Conservation (phyloP, 2,888 invertebrate genomes). For the Automeris io region DNA sequence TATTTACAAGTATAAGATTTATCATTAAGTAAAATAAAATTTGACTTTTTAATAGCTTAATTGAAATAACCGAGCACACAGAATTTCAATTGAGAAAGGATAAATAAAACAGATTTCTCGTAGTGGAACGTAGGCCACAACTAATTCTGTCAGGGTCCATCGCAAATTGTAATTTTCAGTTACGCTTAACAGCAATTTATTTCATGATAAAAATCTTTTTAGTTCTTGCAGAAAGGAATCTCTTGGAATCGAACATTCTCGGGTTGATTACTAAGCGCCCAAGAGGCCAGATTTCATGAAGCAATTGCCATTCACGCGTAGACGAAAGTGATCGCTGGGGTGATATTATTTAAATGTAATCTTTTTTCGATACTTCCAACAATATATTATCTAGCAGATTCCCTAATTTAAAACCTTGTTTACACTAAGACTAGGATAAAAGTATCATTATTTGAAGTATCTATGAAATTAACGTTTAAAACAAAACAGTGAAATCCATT, state of each 20-base stretch:
- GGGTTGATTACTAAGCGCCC: constrained; percentile 69
- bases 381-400: constrained; percentile 29
- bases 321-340: constrained; percentile 70
- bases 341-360: constrained; percentile 76
- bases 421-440: neutral
- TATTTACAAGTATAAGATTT: too few relatives aligned
- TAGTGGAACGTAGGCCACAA: constrained; percentile 29
- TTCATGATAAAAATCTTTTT: constrained; percentile 68
- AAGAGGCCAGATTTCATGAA: constrained; percentile 68
- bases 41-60: too few relatives aligned
- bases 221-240: constrained; percentile 63
- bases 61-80: constrained; percentile 21
- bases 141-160: constrained; percentile 56
- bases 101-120: constrained; percentile 21
- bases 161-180: constrained; percentile 67
- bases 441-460: neutral
- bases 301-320: constrained; percentile 65
- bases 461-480: neutral
- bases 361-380: constrained; percentile 71
- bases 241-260: constrained; percentile 61
- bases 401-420: constrained; percentile 19
- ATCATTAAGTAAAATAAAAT: too few relatives aligned
- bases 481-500: too few relatives aligned
- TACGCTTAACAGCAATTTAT: constrained; percentile 58
- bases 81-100: constrained; percentile 14